Conservation (phyloP, 2,797 vertebrate species). For the Podarcis lilfordi region DNA sequence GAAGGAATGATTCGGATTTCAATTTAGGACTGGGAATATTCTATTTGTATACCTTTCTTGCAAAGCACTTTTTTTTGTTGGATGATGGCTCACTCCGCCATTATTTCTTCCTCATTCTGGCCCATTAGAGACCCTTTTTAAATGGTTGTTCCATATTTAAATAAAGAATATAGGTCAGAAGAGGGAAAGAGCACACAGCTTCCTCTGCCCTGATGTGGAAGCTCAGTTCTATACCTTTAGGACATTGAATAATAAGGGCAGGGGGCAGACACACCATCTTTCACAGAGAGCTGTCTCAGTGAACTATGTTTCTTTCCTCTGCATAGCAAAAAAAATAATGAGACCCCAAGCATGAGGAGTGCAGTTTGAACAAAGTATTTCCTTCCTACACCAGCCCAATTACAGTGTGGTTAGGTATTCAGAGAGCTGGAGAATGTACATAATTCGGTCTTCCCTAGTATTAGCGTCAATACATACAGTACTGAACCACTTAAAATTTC, state of each 20-base stretch:
- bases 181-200: neutral
- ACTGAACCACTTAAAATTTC: neutral
- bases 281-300: slow-evolving; percentile 58
- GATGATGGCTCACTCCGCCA: neutral
- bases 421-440: slow-evolving; percentile 25
- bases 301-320: slow-evolving; percentile 51
- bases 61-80: neutral
- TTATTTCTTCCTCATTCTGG: slow-evolving; percentile 7
- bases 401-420: slow-evolving; percentile 23
- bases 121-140: neutral
- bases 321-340: slow-evolving; percentile 56
- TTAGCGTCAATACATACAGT: neutral
- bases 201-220: slow-evolving; percentile 32
- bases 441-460: neutral
- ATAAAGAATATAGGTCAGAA: slow-evolving; percentile 26
- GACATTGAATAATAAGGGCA: slow-evolving; percentile 50
- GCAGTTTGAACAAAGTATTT: slow-evolving; percentile 61
- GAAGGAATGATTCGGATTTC: neutral
- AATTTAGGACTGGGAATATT: slow-evolving; percentile 30
- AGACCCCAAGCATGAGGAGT: slow-evolving; percentile 66
- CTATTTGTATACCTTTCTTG: neutral
- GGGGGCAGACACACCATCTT: slow-evolving; percentile 42
- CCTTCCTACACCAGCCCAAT: slow-evolving; percentile 46
- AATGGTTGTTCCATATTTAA: slow-evolving; percentile 16
- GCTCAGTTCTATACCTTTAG: slow-evolving; percentile 40